Conservation (phyloP, 2,797 vertebrate genomes). For the Triplophysa bombifrons region DNA sequence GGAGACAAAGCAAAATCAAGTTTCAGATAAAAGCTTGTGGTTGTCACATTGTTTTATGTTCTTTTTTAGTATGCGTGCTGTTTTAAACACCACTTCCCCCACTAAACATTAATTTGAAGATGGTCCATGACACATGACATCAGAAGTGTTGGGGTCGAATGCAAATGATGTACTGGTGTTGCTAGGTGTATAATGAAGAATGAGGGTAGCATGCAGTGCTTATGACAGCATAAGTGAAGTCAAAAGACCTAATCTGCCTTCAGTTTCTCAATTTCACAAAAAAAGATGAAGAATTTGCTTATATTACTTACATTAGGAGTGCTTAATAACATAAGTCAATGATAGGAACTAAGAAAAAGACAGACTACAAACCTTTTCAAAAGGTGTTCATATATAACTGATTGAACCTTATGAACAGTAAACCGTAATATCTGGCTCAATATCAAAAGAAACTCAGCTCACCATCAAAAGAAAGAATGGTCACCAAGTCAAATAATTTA, state of each 20-base stretch:
- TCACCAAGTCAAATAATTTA: no score
- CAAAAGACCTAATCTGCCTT: background rate
- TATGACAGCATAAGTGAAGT: background rate
- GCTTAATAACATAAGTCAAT: no score
- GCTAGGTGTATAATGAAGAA: background rate
- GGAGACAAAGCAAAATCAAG: conserved; percentile 21
- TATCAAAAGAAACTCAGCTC: no score
- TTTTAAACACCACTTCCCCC: background rate
- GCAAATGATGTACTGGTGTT: background rate
- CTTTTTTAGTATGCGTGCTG: background rate
- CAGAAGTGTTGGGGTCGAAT: background rate
- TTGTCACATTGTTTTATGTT: background rate
- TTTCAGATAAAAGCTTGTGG: background rate
- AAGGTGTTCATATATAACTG: no score
- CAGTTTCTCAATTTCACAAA: background rate
- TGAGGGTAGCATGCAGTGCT: background rate
- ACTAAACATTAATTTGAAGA: conserved; percentile 23
- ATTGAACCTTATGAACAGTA: no score
- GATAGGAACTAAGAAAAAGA: no score
- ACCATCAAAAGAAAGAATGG: no score
- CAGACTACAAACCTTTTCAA: no score
- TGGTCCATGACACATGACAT: background rate
- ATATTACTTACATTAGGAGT: no score
- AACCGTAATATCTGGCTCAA: no score
- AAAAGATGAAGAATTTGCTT: background rate